Conservation (phyloP, 2,797 vertebrate species). For the Vespertilio murinus region DNA sequence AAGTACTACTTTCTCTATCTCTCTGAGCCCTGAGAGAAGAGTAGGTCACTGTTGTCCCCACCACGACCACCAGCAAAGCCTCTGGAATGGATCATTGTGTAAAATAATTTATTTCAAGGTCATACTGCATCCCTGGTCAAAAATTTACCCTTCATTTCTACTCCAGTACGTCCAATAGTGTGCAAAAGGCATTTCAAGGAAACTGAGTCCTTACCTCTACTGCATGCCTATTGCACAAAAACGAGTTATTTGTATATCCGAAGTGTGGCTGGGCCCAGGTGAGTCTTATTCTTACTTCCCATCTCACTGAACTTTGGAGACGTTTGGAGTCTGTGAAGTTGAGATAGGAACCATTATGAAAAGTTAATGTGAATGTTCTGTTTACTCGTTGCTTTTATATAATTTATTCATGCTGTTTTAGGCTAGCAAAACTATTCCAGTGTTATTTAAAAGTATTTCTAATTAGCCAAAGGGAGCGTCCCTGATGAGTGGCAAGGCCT, state of each 20-base stretch:
- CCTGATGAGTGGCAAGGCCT: background rate
- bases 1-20: background rate
- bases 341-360: constrained; percentile 35
- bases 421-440: constrained; percentile 62
- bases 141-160: constrained; percentile 17
- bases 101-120: background rate
- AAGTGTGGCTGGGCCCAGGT: background rate
- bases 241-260: background rate
- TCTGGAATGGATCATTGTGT: background rate
- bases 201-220: background rate
- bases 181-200: background rate
- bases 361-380: constrained; percentile 56
- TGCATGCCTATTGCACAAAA: background rate
- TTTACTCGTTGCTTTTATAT: constrained; percentile 67
- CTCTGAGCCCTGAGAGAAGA: background rate
- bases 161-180: background rate
- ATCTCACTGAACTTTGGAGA: background rate
- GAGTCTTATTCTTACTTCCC: background rate
- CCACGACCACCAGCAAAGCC: background rate
- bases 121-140: background rate
- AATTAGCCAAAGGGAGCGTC: constrained; percentile 73
- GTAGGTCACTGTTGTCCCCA: background rate
- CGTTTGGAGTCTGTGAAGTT: background rate
- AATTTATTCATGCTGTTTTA: constrained; percentile 76
- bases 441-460: constrained; percentile 79